phyloP scores from a whole-genome alignment of 2,888 invertebrate species.

The Unio delphinus region DNA sequence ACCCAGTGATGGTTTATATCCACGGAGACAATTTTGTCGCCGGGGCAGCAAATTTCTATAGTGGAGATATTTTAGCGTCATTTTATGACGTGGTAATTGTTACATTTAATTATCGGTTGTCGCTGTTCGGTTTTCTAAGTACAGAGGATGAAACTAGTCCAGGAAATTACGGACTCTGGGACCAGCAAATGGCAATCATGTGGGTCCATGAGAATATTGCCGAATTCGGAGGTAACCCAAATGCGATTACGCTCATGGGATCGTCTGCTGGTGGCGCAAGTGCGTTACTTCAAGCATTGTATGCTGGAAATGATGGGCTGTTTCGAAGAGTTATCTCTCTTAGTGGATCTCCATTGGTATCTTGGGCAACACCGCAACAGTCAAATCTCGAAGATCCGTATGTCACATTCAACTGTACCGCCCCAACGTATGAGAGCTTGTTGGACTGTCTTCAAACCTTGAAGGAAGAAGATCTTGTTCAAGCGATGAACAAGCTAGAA shows the following conservation, averaged over 20 bases:
- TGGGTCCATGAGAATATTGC: constrained; percentile 33
- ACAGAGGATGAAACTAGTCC: constrained; percentile 14
- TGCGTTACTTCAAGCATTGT: constrained; percentile 24
- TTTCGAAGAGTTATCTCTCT: constrained; percentile 29
- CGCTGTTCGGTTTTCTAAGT: constrained; percentile 29
- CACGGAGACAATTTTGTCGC: constrained; percentile 28
- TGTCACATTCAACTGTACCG: constrained; percentile 14
- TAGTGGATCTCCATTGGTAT: constrained; percentile 22
- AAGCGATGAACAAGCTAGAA: constrained; percentile 9
- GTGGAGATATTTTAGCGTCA: constrained; percentile 21
- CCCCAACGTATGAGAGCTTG: constrained; percentile 8
- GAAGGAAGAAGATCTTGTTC: constrained; percentile 14
- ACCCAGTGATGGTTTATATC: constrained; percentile 28
- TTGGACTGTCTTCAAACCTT: constrained; percentile 20
- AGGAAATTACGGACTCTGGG: constrained; percentile 36
- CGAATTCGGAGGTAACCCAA: constrained; percentile 27
- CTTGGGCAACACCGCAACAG: constrained; percentile 22
- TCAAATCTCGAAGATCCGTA: constrained; percentile 15
- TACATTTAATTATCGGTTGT: constrained; percentile 29
- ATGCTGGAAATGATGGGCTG: constrained; percentile 28
- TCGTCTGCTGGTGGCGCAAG: constrained; percentile 26
- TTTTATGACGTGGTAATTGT: constrained; percentile 24
- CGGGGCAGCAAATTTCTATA: constrained; percentile 19
- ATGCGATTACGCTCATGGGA: constrained; percentile 25
- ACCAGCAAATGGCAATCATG: constrained; percentile 29